Evolutionary conservation across 1,140 invertebrate species (phyloP).

Genomic region (Drosophila melanica): DNA sequence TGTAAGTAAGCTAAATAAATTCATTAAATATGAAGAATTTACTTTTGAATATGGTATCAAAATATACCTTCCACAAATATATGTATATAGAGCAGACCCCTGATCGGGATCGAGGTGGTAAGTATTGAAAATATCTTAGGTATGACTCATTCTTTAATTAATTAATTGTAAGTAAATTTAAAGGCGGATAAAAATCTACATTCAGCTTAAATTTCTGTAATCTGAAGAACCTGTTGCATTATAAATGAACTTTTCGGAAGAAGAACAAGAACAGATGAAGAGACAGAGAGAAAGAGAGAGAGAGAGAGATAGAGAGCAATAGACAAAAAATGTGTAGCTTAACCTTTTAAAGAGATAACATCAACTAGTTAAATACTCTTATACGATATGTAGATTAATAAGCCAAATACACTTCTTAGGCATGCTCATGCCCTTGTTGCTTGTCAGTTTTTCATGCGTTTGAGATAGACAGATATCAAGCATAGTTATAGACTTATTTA

Average conservation of each 20-base stretch:
- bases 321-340: not conserved
- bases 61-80: too few species aligned
- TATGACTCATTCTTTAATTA: too few species aligned
- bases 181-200: too few species aligned
- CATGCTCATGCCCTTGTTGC: conserved; percentile 13
- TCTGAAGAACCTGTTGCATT: too few species aligned
- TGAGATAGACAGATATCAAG: not conserved
- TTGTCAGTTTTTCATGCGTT: conserved; percentile 8
- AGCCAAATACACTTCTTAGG: conserved; percentile 9
- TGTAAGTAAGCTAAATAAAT: too few species aligned
- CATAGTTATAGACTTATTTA: not conserved
- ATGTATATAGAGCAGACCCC: too few species aligned
- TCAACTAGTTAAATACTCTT: not conserved
- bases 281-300: not conserved
- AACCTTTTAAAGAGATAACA: conserved; percentile 7
- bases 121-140: too few species aligned
- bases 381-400: conserved; percentile 3
- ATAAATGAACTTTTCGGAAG: not conserved
- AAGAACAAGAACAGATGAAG: not conserved
- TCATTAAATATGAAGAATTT: too few species aligned
- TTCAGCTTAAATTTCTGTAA: too few species aligned
- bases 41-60: too few species aligned
- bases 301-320: not conserved
- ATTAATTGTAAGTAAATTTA: too few species aligned
- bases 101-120: too few species aligned